Percentiles rank a stretch among this genome's conserved stretches.
Evolutionary conservation across 35 echinoderm and acorn worm genomes (phyloP).

Genomic region (Stichopus chloronotus): DNA sequence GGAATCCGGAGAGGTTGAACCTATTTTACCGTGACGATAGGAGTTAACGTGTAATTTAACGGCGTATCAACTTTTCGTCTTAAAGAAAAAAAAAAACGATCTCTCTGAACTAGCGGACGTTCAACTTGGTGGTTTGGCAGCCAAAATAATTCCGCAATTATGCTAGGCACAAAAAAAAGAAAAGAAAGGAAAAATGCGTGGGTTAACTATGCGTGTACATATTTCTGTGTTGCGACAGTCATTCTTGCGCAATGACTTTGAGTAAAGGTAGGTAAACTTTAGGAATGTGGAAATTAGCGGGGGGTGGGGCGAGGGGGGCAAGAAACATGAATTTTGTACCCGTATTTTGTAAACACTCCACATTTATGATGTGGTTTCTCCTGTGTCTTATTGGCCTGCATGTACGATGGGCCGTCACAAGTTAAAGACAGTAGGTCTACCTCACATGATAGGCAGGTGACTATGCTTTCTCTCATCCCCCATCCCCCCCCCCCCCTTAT

Average conservation of each 20-base stretch:
- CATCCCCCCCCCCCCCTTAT: too few species aligned
- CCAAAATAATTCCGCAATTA: not conserved
- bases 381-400: too few species aligned
- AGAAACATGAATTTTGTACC: too few species aligned
- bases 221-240: not conserved
- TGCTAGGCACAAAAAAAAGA: not conserved
- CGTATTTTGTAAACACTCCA: too few species aligned
- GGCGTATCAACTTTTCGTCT: not conserved
- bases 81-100: not conserved
- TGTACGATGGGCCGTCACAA: too few species aligned
- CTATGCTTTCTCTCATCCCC: too few species aligned
- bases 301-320: too few species aligned
- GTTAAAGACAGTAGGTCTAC: too few species aligned
- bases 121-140: constrained; percentile 4
- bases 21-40: not conserved
- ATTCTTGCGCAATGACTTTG: not conserved
- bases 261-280: not conserved
- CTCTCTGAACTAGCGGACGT: not conserved
- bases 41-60: not conserved
- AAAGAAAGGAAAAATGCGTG: not conserved
- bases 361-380: too few species aligned
- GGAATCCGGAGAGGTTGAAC: not conserved
- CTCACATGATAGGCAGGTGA: too few species aligned
- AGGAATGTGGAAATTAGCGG: not conserved
- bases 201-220: not conserved